Evolutionary conservation across 2,888 invertebrate species (phyloP).

Genomic region (Epistrophe grossulariae): DNA sequence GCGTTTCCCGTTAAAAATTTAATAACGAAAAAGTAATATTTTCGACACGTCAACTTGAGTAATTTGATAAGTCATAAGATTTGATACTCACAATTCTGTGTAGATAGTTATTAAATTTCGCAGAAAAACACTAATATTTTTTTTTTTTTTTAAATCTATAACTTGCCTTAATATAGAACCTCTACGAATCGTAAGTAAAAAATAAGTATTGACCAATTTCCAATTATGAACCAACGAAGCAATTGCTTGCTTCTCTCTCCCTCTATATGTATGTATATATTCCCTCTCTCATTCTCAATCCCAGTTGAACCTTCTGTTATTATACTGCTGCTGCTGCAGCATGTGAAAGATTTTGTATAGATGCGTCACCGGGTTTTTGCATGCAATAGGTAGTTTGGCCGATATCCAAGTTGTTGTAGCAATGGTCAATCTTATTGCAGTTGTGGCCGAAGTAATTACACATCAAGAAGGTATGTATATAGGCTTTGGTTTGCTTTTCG

Average conservation of each 20-base stretch:
- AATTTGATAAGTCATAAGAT: no score
- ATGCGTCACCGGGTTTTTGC: slow-evolving; percentile 32
- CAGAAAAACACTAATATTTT: no score
- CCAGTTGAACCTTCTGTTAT: not conserved
- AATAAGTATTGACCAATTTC: slow-evolving; percentile 61
- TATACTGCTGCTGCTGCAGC: not conserved
- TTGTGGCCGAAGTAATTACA: slow-evolving; percentile 72
- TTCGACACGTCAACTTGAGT: no score
- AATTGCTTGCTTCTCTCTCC: slow-evolving; percentile 15
- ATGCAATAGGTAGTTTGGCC: slow-evolving; percentile 50
- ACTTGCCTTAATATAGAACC: not conserved
- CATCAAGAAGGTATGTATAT: slow-evolving; percentile 40
- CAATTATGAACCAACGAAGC: slow-evolving; percentile 69
- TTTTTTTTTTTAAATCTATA: not conserved
- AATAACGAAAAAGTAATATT: no score
- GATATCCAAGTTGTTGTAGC: slow-evolving; percentile 71
- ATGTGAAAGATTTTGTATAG: slow-evolving; percentile 16
- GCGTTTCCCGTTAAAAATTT: no score
- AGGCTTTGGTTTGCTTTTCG: slow-evolving; percentile 40
- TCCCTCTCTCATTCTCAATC: not conserved
- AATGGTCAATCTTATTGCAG: slow-evolving; percentile 74
- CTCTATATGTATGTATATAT: not conserved
- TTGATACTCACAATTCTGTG: no score
- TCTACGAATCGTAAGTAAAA: not conserved
- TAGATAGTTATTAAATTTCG: no score